Conservation (phyloP, 1,140 invertebrate genomes). For the Helicoverpa armigera region DNA sequence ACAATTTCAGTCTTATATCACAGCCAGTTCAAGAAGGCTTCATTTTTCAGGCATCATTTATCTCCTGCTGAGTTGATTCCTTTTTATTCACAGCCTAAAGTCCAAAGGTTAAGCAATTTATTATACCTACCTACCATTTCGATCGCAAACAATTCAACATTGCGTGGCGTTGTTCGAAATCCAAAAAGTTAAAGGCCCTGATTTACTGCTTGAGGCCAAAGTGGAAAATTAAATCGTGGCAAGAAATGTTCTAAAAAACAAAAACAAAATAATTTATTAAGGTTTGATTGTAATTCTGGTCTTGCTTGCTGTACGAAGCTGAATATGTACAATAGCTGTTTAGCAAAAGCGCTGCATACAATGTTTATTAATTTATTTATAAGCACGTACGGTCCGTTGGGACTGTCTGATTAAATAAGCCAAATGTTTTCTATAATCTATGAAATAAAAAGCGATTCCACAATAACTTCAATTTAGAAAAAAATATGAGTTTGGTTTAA, state of each 20-base stretch:
- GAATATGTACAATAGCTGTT: conserved; percentile 26
- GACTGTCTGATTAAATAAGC: conserved; percentile 17
- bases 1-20: conserved; percentile 32
- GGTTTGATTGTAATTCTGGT: conserved; percentile 30
- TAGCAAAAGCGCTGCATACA: not conserved
- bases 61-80: conserved; percentile 19
- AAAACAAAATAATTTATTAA: conserved; percentile 45
- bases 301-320: conserved; percentile 16
- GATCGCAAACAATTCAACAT: conserved; percentile 37
- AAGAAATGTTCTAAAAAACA: conserved; percentile 32
- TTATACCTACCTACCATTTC: conserved; percentile 25
- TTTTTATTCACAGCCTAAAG: conserved; percentile 19
- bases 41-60: not conserved
- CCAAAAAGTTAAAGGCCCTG: conserved; percentile 21
- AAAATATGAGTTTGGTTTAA: too few relatives aligned
- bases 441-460: too few relatives aligned
- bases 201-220: conserved; percentile 31
- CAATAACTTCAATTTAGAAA: too few relatives aligned
- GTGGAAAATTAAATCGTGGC: conserved; percentile 42
- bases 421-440: too few relatives aligned
- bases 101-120: conserved; percentile 34
- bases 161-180: conserved; percentile 23
- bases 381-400: not conserved
- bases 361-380: conserved; percentile 36
- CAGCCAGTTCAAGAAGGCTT: conserved; percentile 10